phyloP scores from a whole-genome alignment of 2,113 vertebrate species.

The Hipposideros armiger region DNA sequence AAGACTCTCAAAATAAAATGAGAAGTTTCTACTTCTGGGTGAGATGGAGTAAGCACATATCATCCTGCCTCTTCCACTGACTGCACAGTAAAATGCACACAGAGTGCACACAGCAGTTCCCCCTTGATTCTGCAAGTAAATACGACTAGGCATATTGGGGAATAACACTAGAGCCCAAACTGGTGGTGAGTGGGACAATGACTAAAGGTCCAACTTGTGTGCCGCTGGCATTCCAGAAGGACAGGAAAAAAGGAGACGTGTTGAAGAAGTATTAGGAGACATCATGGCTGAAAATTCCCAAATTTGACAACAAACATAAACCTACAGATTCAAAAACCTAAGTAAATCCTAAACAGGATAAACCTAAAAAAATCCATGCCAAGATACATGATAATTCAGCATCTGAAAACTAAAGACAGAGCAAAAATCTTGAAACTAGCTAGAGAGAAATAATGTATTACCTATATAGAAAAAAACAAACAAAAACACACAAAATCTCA shows the following conservation, averaged over 20 bases:
- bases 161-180: background rate
- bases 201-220: background rate
- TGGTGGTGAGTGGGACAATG: background rate
- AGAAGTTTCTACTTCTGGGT: background rate
- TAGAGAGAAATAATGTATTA: background rate
- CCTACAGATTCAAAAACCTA: constrained; percentile 6
- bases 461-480: background rate
- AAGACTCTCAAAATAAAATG: background rate
- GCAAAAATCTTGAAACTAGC: constrained; percentile 31
- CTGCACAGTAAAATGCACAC: background rate
- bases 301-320: background rate
- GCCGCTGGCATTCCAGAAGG: background rate
- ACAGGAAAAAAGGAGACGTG: background rate
- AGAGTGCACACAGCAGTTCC: background rate
- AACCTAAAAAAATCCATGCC: background rate
- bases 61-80: background rate
- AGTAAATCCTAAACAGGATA: background rate
- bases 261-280: background rate
- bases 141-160: background rate
- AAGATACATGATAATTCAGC: background rate
- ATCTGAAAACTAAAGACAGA: background rate
- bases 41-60: background rate
- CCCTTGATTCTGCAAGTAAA: background rate
- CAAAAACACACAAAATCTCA: background rate
- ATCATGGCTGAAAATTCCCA: background rate